phyloP scores from a whole-genome alignment of 1,140 invertebrate genomes.

The Parasteatoda tepidariorum region DNA sequence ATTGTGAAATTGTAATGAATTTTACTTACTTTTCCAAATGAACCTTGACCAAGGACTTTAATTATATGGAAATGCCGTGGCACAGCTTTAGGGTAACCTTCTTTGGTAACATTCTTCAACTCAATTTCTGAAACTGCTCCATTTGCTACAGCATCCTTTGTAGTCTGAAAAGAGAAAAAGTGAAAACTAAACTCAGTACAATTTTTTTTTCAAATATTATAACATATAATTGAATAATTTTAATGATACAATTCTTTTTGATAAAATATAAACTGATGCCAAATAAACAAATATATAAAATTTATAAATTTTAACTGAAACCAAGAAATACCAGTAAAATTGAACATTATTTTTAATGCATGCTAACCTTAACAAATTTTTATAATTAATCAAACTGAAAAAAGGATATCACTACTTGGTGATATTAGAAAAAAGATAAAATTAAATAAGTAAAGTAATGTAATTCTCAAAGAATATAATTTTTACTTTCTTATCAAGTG shows the following conservation, averaged over 20 bases:
- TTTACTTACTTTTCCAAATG: slow-evolving; percentile 91
- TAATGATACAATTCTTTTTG: not conserved
- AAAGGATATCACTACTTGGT: too few species aligned
- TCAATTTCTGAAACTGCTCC: slow-evolving; percentile 78
- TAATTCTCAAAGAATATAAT: too few species aligned
- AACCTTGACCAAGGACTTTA: slow-evolving; percentile 97
- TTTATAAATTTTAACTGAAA: not conserved
- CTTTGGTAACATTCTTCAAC: slow-evolving; percentile 89
- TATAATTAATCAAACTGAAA: too few species aligned
- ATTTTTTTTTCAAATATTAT: not conserved
- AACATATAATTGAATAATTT: not conserved
- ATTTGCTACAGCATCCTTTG: not conserved
- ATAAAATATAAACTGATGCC: not conserved
- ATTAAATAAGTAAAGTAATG: too few species aligned
- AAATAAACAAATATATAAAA: not conserved
- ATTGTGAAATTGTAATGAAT: not conserved
- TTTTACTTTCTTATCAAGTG: too few species aligned
- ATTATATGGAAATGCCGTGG: slow-evolving; percentile 95
- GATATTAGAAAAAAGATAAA: too few species aligned
- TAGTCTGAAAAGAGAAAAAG: not conserved
- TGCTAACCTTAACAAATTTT: too few species aligned
- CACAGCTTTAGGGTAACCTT: slow-evolving; percentile 92
- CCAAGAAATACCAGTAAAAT: too few species aligned
- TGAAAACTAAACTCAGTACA: not conserved
- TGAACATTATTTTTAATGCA: too few species aligned